phyloP scores from a whole-genome alignment of 2,888 invertebrate species.

The Elysia crispata region DNA sequence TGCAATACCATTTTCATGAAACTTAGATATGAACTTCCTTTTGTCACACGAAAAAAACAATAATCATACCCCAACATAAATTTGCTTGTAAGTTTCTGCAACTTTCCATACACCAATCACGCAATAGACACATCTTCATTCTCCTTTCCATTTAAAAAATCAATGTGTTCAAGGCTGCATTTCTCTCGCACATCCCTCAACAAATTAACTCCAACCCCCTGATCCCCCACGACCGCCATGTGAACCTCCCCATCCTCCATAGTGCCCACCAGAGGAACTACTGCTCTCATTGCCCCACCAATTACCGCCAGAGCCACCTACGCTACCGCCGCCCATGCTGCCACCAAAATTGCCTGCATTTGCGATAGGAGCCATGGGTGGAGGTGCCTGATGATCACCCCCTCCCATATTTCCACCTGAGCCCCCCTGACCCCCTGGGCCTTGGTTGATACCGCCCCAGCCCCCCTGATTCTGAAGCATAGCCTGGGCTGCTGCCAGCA shows the following conservation, averaged over 20 bases:
- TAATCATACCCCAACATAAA: no score
- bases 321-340: slow-evolving; percentile 47
- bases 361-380: slow-evolving; percentile 26
- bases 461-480: slow-evolving; percentile 63
- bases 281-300: slow-evolving; percentile 49
- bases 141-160: no score
- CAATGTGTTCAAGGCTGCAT: background rate
- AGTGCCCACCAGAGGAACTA: slow-evolving; percentile 49
- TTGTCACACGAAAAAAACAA: no score
- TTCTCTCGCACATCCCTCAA: background rate
- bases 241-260: slow-evolving; percentile 52
- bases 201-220: slow-evolving; percentile 54
- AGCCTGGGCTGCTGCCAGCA: slow-evolving; percentile 72
- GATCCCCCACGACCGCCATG: slow-evolving; percentile 50
- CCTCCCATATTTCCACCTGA: slow-evolving; percentile 47
- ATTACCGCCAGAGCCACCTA: slow-evolving; percentile 41
- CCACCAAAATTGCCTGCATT: slow-evolving; percentile 48
- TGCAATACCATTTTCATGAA: no score
- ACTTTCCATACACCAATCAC: no score
- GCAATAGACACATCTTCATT: no score
- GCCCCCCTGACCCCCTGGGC: slow-evolving; percentile 55
- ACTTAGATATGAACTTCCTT: no score
- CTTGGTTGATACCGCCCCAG: slow-evolving; percentile 53
- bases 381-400: slow-evolving; percentile 39
- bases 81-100: no score